Conservation (phyloP, 1,140 invertebrate genomes). For the Lepidurus apus region DNA sequence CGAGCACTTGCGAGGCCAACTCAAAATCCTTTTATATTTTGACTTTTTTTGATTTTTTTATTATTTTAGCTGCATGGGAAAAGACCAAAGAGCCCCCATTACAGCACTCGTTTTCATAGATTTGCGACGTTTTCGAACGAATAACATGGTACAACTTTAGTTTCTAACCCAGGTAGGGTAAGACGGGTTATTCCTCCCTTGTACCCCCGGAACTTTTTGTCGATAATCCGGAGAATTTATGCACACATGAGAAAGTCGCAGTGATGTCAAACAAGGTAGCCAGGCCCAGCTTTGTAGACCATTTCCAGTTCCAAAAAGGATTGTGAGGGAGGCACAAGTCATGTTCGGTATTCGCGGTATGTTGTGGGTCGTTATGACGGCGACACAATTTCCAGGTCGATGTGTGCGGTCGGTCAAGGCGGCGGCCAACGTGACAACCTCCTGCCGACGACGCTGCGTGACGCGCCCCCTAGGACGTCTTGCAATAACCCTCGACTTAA, state of each 20-base stretch:
- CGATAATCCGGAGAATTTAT: not conserved
- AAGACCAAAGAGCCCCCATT: not conserved
- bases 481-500: constrained; percentile 15
- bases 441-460: not conserved
- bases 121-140: too few species aligned
- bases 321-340: not conserved
- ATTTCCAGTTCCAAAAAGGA: not conserved
- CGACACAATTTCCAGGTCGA: not conserved
- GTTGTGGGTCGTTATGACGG: constrained; percentile 9
- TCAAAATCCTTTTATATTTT: not conserved
- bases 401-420: constrained; percentile 8
- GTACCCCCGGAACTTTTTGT: not conserved
- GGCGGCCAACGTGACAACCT: constrained; percentile 10
- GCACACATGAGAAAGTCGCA: not conserved
- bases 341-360: constrained; percentile 2
- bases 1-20: not conserved
- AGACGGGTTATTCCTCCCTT: not conserved
- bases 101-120: not conserved
- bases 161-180: too few species aligned
- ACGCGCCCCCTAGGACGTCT: not conserved
- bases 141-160: too few species aligned
- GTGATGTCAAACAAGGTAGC: too few species aligned
- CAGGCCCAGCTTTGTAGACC: too few species aligned
- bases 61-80: too few species aligned
- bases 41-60: too few species aligned